A percentile compares a stretch with the other conserved stretches of the same genome.
These are phyloP conservation scores for Dexiosoma caninum DNA, from an alignment of 2,888 invertebrate genomes.

Conservation along the genomic window DNA sequence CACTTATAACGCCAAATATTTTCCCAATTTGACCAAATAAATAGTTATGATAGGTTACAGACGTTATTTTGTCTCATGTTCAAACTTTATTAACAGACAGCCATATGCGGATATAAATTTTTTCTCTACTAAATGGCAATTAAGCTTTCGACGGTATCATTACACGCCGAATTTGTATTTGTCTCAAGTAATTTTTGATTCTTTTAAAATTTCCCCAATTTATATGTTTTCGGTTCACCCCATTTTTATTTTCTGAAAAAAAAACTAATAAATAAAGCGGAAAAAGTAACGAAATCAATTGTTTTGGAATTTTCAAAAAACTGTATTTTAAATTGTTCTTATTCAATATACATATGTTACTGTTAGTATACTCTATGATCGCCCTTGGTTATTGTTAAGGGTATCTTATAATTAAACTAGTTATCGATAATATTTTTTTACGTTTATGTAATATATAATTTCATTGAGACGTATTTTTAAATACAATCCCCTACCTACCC, in stretches of 20 bases:
- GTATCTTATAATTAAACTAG: slow-evolving; percentile 26
- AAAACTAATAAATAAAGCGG: neutral
- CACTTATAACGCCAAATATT: no score
- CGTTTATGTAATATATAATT: slow-evolving; percentile 46
- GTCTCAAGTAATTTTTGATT: slow-evolving; percentile 38
- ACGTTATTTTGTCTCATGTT: no score
- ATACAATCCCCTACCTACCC: slow-evolving; percentile 68
- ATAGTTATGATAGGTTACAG: no score
- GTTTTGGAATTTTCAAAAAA: slow-evolving; percentile 62
- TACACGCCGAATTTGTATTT: neutral
- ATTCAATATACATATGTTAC: neutral
- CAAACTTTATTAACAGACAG: no score
- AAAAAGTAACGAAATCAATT: neutral
- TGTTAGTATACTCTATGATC: slow-evolving; percentile 35
- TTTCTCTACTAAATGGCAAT: no score
- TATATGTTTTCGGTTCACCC: slow-evolving; percentile 60
- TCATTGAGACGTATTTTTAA: slow-evolving; percentile 59
- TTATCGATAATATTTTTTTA: slow-evolving; percentile 16
- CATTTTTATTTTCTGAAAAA: slow-evolving; percentile 37
- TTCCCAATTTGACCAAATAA: no score
- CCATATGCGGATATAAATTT: no score
- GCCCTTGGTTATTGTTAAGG: slow-evolving; percentile 10
- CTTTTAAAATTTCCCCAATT: slow-evolving; percentile 12
- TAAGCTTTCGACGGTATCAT: neutral
- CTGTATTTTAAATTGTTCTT: slow-evolving; percentile 50